A percentile compares a stretch with the other conserved stretches of the same genome.
Conservation (phyloP, 1,140 invertebrate species). For the Wiebesia pumilae region DNA sequence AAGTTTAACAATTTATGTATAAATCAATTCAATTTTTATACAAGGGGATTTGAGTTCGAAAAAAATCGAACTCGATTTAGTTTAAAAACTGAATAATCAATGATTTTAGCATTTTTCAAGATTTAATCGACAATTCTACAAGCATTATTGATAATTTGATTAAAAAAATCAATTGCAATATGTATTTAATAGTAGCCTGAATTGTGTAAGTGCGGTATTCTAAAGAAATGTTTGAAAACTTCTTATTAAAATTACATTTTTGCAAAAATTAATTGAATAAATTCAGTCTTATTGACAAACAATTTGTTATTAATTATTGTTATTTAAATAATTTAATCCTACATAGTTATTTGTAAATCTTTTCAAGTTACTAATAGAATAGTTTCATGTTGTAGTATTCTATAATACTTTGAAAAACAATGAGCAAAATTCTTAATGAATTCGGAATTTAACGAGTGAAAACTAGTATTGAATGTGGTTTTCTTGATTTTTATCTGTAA, state of each 20-base stretch:
- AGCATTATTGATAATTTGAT: slow-evolving; percentile 16
- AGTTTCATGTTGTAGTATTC: no score
- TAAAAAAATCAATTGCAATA: slow-evolving; percentile 26
- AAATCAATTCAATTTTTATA: slow-evolving; percentile 25
- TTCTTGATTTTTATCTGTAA: no score
- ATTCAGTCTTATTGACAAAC: slow-evolving; percentile 32
- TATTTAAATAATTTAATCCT: neutral
- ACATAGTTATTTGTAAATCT: neutral
- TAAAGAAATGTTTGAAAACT: slow-evolving; percentile 34
- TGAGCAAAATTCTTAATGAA: no score
- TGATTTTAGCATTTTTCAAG: neutral
- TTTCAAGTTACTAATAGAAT: neutral
- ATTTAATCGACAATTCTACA: neutral
- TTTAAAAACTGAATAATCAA: neutral
- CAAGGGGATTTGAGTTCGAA: neutral
- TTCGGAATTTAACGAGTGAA: no score
- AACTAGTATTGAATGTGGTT: no score
- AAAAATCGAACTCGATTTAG: neutral
- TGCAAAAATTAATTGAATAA: slow-evolving; percentile 54
- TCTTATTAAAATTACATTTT: slow-evolving; percentile 42
- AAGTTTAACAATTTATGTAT: neutral
- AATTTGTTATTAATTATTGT: slow-evolving; percentile 17
- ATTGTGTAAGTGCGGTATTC: slow-evolving; percentile 34
- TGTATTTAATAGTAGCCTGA: slow-evolving; percentile 29
- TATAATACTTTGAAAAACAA: no score